Evolutionary conservation across 2,888 invertebrate species (phyloP), one percentile per base, ranked within the genome.

Genomic region (Abscondita cerata): DNA sequence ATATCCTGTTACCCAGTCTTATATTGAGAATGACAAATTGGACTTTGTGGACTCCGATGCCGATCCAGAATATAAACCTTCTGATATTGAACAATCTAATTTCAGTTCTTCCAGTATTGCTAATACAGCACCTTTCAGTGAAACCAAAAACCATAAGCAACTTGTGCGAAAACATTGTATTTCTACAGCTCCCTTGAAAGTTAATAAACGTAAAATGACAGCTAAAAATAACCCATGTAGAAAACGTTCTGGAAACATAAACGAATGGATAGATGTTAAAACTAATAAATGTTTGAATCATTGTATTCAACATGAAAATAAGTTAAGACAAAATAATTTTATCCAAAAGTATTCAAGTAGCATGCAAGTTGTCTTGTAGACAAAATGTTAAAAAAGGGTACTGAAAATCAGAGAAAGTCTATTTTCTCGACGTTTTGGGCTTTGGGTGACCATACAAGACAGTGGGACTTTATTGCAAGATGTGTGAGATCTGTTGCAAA

Each of bases 291-390:
- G 20, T 11, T 46, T 46, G 20, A 46, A 20, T 46, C 46, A n/a
- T 2, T 19, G 46, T 19, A 46, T 46, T 46, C 20, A 46, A 19
- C 46, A 46, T 46, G 20, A 46, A 20, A 46, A 46, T 46, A 46
- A n/a, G 46, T 16, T 20, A n/a, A 46, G 20, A 20, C 19, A 46
- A 46, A 46, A 4, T 46, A 46, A 46, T 46, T 46, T 2, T n/a
- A 9, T 4, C 20, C n/a, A 18, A 20, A 46, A 46, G 20, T 46
- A 46, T 46, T 46, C 46, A 12, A 20, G 20, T 11, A 19, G 46
- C 46, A 20, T 46, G 46, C 18, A 46, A 46, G 20, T 4, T 19
- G 12, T 46, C 46, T 46, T 46, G 46, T 20, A 46, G 46, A 46
- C 46, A 6, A 31, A 31, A 9, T 31, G 31, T 9, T 9, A 31